Evolutionary conservation across 2,113 vertebrate genomes (phyloP), one percentile per base, ranked within the genome.

Genomic region (Hirundichthys speculiger): DNA sequence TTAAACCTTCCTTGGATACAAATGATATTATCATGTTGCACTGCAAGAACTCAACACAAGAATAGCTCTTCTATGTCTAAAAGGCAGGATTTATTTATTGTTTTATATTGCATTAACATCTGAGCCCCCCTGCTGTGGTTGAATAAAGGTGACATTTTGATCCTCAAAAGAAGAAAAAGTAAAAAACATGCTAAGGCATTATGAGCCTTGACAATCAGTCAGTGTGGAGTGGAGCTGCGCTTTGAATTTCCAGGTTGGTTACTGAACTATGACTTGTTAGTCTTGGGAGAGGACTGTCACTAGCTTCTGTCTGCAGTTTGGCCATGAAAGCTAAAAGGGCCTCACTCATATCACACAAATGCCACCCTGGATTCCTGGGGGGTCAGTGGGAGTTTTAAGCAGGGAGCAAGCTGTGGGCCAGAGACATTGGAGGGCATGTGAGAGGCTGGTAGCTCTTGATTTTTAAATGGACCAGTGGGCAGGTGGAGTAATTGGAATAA

Each of bases 291-390:
- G 74, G 43, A 72, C 4, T 64, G 30, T 69, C 52, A 75, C 42
- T 73, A 72, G 63, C 50, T 56, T 38, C 47, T 76, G 62, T 73
- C 48, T 64, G 18, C 34, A 69, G 45, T 74, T 74, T 72, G 58
- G 64, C 77, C 64, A 54, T 75, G 41, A 83, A 79, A 82, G 70
- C 70, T 77, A 75, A 87, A 80, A 84, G 73, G 64, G 57, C 47
- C 70, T 82, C 56, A 83, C 75, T 85, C 77, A 73, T 71, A 63
- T 69, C 65, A 59, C 71, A 75, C 83, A 81, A 87, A 85, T 84
- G 75, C 62, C 75, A 78, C 55, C 77, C 49, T 40, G 74, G 63
- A 51, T 75, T 63, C 63, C 70, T n/a, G n/a, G n/a, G n/a, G n/a
- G n/a, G n/a, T n/a, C n/a, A n/a, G n/a, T n/a, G n/a, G n/a, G n/a